Percentiles rank a stretch among this genome's conserved stretches.
phyloP scores from a whole-genome alignment of 2,888 invertebrate genomes.

The Pocota personata region DNA sequence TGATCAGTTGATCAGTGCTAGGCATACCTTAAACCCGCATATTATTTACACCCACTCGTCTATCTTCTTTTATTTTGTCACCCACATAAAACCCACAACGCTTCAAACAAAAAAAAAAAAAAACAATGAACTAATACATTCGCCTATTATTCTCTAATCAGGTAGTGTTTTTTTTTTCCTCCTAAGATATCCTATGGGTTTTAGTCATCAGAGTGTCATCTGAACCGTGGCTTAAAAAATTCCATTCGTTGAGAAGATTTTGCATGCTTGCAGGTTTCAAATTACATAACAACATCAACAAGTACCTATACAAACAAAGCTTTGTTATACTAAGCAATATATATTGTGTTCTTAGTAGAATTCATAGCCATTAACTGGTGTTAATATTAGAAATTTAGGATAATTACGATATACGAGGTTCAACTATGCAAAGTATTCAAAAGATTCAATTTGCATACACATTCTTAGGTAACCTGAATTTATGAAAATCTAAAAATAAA shows the following conservation, averaged over 20 bases:
- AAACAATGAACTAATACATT: background rate
- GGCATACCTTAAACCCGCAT: background rate
- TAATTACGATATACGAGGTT: too few relatives aligned
- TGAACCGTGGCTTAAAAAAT: background rate
- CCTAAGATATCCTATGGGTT: background rate
- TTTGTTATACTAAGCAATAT: too few relatives aligned
- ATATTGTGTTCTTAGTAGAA: too few relatives aligned
- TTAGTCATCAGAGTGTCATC: background rate
- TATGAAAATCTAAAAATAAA: constrained; percentile 13
- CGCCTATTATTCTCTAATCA: background rate
- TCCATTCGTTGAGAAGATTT: background rate
- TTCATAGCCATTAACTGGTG: too few relatives aligned
- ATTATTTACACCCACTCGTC: background rate
- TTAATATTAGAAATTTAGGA: too few relatives aligned
- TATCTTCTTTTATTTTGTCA: background rate
- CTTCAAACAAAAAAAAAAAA: background rate
- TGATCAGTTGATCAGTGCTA: background rate
- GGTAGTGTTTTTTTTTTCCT: background rate
- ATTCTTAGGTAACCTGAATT: background rate
- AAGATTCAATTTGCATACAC: constrained; percentile 26
- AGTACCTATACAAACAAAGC: too few relatives aligned
- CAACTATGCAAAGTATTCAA: too few relatives aligned
- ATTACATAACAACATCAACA: too few relatives aligned
- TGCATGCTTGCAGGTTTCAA: background rate
- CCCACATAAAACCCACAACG: background rate